phyloP scores from a whole-genome alignment of 64 coral and sea anemone genomes.

The Exaiptasia diaphana region DNA sequence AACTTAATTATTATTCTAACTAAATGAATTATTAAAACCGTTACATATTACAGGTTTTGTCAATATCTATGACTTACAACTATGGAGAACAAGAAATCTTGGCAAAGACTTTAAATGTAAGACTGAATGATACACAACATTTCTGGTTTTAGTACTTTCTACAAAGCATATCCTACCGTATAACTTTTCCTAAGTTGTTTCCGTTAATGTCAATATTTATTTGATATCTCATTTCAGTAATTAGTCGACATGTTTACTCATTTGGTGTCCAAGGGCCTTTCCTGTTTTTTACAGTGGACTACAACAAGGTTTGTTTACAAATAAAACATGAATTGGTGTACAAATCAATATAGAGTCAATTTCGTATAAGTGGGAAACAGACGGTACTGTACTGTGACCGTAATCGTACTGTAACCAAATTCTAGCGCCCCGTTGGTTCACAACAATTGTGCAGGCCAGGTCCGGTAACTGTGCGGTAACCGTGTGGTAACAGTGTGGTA shows the following conservation, averaged over 20 bases:
- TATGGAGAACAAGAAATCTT: constrained; percentile 50
- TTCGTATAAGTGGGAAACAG: too few relatives aligned
- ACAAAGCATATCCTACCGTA: neutral
- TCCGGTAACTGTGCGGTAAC: too few relatives aligned
- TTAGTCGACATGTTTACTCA: constrained; percentile 69
- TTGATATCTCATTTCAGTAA: constrained; percentile 20
- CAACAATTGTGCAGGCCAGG: too few relatives aligned
- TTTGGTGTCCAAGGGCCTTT: constrained; percentile 87
- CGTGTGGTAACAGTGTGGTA: too few relatives aligned
- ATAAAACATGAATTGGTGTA: too few relatives aligned
- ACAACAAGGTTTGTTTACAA: constrained; percentile 58
- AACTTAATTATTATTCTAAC: too few relatives aligned
- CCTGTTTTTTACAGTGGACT: constrained; percentile 62
- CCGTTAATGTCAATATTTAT: neutral
- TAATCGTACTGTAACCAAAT: too few relatives aligned
- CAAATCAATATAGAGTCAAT: neutral
- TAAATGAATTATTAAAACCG: too few relatives aligned
- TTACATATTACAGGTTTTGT: neutral
- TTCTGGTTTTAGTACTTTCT: too few relatives aligned
- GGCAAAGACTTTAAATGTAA: constrained; percentile 54
- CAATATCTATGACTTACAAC: neutral
- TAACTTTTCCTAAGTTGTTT: neutral
- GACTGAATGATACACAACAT: neutral
- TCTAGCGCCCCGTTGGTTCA: neutral
- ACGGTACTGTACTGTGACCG: too few relatives aligned